Conservation (phyloP, 2,113 vertebrate species). For the Dasyurus viverrinus region DNA sequence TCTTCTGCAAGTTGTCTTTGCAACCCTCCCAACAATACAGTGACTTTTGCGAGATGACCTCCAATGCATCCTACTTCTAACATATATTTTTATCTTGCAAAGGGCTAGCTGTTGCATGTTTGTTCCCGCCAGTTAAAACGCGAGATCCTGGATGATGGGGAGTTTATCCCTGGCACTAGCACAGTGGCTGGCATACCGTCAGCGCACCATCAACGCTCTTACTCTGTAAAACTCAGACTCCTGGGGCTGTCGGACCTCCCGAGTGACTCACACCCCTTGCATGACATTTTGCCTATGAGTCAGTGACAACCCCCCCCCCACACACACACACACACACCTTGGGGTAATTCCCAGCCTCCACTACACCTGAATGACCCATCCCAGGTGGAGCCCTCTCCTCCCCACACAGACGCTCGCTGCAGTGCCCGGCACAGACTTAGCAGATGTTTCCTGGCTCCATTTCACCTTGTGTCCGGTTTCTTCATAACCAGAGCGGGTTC, state of each 20-base stretch:
- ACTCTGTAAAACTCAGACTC: slow-evolving; percentile 33
- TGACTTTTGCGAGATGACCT: not conserved
- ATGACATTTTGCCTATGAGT: slow-evolving; percentile 12
- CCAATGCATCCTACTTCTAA: too few species aligned
- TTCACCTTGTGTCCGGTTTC: not conserved
- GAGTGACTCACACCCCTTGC: not conserved
- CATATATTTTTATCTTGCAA: not conserved
- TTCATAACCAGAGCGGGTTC: not conserved
- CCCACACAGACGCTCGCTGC: not conserved
- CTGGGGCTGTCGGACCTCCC: not conserved
- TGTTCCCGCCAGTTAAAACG: not conserved
- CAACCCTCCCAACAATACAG: not conserved
- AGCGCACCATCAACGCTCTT: not conserved
- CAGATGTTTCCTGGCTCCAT: not conserved
- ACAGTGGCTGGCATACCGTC: too few species aligned
- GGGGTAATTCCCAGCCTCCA: not conserved
- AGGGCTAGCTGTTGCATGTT: too few species aligned
- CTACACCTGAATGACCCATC: not conserved
- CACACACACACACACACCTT: too few species aligned
- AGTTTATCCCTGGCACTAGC: not conserved
- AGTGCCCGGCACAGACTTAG: not conserved
- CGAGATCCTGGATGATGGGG: not conserved
- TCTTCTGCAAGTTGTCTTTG: not conserved
- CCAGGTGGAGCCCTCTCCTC: too few species aligned
- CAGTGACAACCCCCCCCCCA: not conserved